phyloP scores from a whole-genome alignment of 2,797 vertebrate genomes.

The Gymnoscopelus microlampas region DNA sequence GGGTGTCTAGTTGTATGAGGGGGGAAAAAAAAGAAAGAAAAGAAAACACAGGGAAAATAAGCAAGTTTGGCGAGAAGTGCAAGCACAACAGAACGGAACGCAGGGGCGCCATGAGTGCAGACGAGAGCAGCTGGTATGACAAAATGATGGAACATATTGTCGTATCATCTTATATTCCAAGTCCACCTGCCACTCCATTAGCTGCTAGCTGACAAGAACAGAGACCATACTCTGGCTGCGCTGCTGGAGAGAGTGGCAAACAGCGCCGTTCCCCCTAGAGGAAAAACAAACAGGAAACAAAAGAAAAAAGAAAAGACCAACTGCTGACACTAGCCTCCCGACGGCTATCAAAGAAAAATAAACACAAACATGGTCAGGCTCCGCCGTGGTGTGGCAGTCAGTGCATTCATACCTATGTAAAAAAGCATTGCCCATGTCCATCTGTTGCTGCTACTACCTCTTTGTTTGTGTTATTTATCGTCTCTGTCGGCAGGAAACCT shows the following conservation, averaged over 20 bases:
- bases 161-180: conserved; percentile 44
- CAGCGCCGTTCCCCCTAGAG: not conserved
- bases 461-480: no score
- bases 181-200: conserved; percentile 72
- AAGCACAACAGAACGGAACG: no score
- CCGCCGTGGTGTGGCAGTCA: no score
- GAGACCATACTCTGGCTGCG: conserved; percentile 48
- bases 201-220: conserved; percentile 53
- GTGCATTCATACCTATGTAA: no score
- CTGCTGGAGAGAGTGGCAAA: conserved; percentile 4
- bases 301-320: not conserved
- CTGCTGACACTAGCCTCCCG: not conserved
- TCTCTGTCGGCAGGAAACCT: no score
- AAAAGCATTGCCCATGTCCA: no score
- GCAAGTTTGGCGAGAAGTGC: no score
- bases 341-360: not conserved
- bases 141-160: conserved; percentile 61
- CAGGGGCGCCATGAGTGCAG: not conserved
- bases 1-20: no score
- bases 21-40: no score
- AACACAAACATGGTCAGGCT: no score
- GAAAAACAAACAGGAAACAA: conserved; percentile 40
- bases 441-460: not conserved
- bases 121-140: conserved; percentile 58
- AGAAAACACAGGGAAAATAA: no score